Conservation (phyloP, 2,113 vertebrate genomes). For the Aldabrachelys gigantea region DNA sequence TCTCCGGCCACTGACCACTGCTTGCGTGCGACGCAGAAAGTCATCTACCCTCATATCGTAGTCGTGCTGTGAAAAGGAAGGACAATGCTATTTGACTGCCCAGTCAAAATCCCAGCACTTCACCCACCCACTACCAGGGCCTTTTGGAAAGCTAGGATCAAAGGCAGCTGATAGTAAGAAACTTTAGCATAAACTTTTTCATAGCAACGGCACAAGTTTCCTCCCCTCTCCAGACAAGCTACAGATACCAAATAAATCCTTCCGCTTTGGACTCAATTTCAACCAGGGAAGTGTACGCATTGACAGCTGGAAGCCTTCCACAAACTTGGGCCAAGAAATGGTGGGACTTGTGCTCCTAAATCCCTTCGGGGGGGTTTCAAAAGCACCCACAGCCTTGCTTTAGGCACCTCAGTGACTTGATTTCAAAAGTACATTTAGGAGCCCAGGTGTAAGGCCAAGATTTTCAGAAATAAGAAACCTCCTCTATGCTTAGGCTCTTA, state of each 20-base stretch:
- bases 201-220: neutral
- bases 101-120: neutral
- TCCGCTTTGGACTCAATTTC: neutral
- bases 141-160: neutral
- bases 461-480: neutral
- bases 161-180: neutral
- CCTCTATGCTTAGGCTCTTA: neutral
- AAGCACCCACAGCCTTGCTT: neutral
- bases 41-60: constrained; percentile 99
- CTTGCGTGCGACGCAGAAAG: constrained; percentile 96
- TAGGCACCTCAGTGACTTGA: neutral
- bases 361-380: neutral
- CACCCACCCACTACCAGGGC: neutral
- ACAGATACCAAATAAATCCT: neutral
- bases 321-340: neutral
- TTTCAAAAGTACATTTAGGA: neutral
- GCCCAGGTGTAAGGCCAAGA: neutral
- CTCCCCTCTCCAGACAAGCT: neutral
- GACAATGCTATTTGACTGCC: neutral
- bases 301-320: neutral
- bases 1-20: constrained; percentile 92
- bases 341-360: neutral
- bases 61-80: constrained; percentile 87
- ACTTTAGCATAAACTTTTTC: neutral
- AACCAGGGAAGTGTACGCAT: neutral